These are phyloP conservation scores for Meloidogyne floridensis DNA, from an alignment of 1,140 invertebrate genomes.

Conservation along the genomic window DNA sequence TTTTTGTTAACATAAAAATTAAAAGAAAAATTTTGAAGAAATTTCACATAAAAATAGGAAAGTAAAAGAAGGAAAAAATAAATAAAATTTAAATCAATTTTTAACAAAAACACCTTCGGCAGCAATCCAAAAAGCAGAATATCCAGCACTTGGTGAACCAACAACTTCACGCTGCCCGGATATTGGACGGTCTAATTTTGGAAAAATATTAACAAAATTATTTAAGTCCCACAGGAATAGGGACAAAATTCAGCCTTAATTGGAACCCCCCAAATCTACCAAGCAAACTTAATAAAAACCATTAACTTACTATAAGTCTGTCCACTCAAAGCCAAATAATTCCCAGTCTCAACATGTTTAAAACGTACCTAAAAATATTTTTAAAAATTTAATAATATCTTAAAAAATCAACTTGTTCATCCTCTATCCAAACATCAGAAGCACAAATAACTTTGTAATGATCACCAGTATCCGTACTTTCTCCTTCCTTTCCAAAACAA, in stretches of 20 bases:
- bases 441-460: slow-evolving; percentile 90
- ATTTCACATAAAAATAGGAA: background rate
- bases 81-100: slow-evolving; percentile 11
- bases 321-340: slow-evolving; percentile 69
- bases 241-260: too few relatives aligned
- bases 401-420: slow-evolving; percentile 70
- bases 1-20: too few relatives aligned
- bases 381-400: background rate
- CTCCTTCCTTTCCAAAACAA: slow-evolving; percentile 85
- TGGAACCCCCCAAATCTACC: too few relatives aligned
- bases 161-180: slow-evolving; percentile 68
- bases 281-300: background rate
- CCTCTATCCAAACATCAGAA: slow-evolving; percentile 82
- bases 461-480: slow-evolving; percentile 88
- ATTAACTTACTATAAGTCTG: slow-evolving; percentile 57
- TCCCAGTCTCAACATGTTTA: slow-evolving; percentile 73
- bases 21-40: too few relatives aligned
- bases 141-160: slow-evolving; percentile 16
- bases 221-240: too few relatives aligned
- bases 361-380: slow-evolving; percentile 64
- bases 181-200: slow-evolving; percentile 68
- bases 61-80: background rate
- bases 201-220: background rate
- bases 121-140: slow-evolving; percentile 28
- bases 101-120: slow-evolving; percentile 39